phyloP scores from a whole-genome alignment of 2,888 invertebrate species.

The Thereva nobilitata region DNA sequence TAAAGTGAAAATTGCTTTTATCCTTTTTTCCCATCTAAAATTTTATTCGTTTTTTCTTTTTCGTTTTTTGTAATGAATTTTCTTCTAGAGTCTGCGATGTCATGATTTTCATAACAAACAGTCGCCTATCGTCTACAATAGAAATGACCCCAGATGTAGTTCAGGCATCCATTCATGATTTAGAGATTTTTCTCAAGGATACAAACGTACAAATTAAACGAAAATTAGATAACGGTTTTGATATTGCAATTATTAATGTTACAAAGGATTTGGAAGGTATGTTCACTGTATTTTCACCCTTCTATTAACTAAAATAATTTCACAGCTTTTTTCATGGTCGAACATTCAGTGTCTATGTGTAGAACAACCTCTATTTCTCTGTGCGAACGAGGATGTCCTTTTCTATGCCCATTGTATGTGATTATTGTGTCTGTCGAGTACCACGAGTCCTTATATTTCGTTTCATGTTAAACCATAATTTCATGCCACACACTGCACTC shows the following conservation, averaged over 20 bases:
- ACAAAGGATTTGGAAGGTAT: conserved; percentile 69
- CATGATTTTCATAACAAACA: conserved; percentile 67
- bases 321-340: background rate
- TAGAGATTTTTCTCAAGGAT: conserved; percentile 65
- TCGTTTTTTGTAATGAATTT: conserved; percentile 10
- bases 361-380: no score
- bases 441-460: no score
- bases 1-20: background rate
- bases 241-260: conserved; percentile 65
- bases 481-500: no score
- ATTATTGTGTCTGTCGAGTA: no score
- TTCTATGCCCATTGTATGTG: no score
- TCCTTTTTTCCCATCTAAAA: conserved; percentile 34
- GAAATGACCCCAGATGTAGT: conserved; percentile 62
- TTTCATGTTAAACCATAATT: no score
- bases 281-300: conserved; percentile 50
- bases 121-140: conserved; percentile 64
- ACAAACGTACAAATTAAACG: conserved; percentile 67
- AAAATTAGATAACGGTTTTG: conserved; percentile 63
- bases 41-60: no score
- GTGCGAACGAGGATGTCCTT: no score
- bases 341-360: background rate
- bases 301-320: no score
- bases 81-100: conserved; percentile 62
- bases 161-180: conserved; percentile 64